phyloP scores from a whole-genome alignment of 2,113 vertebrate genomes.

The Lepus timidus region DNA sequence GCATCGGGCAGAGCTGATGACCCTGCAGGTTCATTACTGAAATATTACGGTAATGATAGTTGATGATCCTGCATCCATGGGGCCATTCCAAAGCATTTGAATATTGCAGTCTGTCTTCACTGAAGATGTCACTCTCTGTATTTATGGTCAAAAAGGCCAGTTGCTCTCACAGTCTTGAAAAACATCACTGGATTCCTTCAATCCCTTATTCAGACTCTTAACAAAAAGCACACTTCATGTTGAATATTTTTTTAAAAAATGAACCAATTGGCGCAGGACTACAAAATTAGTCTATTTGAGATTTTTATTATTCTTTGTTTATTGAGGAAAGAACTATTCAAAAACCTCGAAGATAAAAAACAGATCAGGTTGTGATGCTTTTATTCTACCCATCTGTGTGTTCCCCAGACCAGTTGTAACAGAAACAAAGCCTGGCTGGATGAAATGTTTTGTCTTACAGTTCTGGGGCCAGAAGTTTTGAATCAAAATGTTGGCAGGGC shows the following conservation, averaged over 20 bases:
- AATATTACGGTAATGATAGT: not conserved
- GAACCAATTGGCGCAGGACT: not conserved
- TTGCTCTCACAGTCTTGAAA: not conserved
- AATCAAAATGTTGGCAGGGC: not conserved
- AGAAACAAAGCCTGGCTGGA: not conserved
- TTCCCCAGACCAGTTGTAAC: not conserved
- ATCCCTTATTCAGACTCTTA: not conserved
- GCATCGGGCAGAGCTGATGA: not conserved
- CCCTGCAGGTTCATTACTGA: not conserved
- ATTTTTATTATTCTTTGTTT: not conserved
- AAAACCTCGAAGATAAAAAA: not conserved
- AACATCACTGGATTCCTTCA: constrained; percentile 12
- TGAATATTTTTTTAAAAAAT: not conserved
- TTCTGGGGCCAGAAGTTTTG: not conserved
- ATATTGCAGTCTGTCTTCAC: not conserved
- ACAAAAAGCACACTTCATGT: not conserved
- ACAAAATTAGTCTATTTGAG: not conserved
- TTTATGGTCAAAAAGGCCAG: not conserved
- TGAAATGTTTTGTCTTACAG: not conserved
- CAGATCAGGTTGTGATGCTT: not conserved
- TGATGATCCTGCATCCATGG: not conserved
- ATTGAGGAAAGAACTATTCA: not conserved
- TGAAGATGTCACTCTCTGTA: not conserved
- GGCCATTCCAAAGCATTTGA: not conserved
- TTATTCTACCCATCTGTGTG: not conserved